Base-by-base conservation (phyloP, 1,140 invertebrate species). In the Solenopsis fugax region DNA sequence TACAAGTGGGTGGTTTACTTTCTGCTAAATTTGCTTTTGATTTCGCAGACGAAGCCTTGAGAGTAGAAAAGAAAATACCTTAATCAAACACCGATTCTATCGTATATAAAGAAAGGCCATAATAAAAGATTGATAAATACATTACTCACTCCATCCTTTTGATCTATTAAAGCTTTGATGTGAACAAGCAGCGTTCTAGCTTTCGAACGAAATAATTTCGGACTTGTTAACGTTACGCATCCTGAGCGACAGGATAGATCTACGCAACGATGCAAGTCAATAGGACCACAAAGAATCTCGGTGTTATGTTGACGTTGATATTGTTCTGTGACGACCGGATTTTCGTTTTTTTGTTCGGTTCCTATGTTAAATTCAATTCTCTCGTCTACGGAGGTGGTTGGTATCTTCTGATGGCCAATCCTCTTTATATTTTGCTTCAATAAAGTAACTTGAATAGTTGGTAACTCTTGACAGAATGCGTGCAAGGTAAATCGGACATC, bases 221-320 rank as follows among this genome's bases (percentile, higher is more conserved):
- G 98, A 91, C 98, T 98, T 0, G 98, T 98, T 18, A 99, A 95
- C 18, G 98, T 98, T 7, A 98, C 96, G 29, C 97, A 97, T 13
- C 98, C 98, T 41, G 97, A 97, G 91, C 98, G 97, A 91, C 98
- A 98, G 0, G 97, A 98, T 62, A 98, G 92, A 94, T 99, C 98
- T 85, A 99, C 96, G 87, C 97, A 98, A 1, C 97, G 96, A 12
- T 97, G 96, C 4, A 99, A 95, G 91, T 97, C 97, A 1, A 99
- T 96, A 10, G 98, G 98, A 3, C 98, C 98, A 80, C 98, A 98
- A 12, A 99, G 94, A 76, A 99, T 97, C 93, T 99, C 98, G 0
- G 98, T 98, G 95, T 98, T 98, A 92, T 98, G 97, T 13, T 97
- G 97, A 87, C 97, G 96, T 54, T 98, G 95, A 95, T 98, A 99